Base-by-base conservation (phyloP, 2,888 invertebrate genomes). In the Pachymerium ferrugineum region DNA sequence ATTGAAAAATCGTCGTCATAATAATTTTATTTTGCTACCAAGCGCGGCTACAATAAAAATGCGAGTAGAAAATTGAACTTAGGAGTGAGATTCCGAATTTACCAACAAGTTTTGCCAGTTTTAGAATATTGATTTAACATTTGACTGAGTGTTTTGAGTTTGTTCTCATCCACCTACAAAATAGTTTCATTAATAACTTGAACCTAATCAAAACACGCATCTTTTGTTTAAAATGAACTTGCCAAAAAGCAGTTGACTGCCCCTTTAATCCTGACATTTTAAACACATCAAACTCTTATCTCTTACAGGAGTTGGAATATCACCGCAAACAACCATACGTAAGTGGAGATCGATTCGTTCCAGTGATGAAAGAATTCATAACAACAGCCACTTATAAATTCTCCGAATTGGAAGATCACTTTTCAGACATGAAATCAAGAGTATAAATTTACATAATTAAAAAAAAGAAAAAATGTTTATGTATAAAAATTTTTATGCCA, bases 341-440 rank as follows among this genome's bases (percentile, higher is more conserved):
- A 12, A 76, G 78, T 31, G 88, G 88, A 10, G 95, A 96, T 83
- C 89, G 92, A 81, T 97, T 95, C 84, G 87, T 95, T 76, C 90
- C 93, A 0, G 94, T 95, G 30, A 96, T 97, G 94, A 87, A 93
- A 77, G 96, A 97, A 82, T 97, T 97, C 85, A 91, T 94, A 80
- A 92, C 94, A 0, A 91, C 93, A 77, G 95, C 96, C 0, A 91
- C 93, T 0, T 94, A 94, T 81, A 88, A 93, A 79, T 89, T 95
- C 79, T 93, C 94, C 0, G 95, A 96, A 83, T 87, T 97, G 5
- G 95, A 96, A 81, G 95, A 96, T 80, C 87, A 92, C 75, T 94
- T 92, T 84, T 91, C 92, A 83, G 95, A 97, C 81, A 96, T 96
- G 96, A 96, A 95, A 84, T 91, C 91, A 54, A 87, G 87, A 83